Evolutionary conservation across 2,888 invertebrate genomes (phyloP).

Genomic region (Megamerina dolium): DNA sequence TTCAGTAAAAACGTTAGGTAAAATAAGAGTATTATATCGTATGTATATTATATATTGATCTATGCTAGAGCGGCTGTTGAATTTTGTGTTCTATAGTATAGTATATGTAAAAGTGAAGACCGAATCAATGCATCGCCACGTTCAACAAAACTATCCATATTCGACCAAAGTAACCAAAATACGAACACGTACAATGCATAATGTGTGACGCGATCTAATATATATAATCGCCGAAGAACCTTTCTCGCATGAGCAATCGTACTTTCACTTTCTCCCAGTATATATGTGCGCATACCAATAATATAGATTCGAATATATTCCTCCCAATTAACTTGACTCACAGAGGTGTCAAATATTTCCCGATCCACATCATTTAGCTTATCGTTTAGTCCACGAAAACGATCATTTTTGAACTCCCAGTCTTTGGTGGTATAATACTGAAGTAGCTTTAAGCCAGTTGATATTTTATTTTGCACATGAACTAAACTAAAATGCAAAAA

Average conservation of each 20-base stretch:
- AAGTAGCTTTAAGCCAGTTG: conserved; percentile 57
- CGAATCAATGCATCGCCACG: conserved; percentile 34
- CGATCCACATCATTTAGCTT: conserved; percentile 54
- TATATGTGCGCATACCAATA: conserved; percentile 75
- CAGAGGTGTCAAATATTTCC: conserved; percentile 57
- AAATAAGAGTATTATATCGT: too few species aligned
- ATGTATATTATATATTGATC: too few species aligned
- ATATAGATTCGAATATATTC: conserved; percentile 66
- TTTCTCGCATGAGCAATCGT: conserved; percentile 65
- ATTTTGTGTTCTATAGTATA: too few species aligned
- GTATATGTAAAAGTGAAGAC: conserved; percentile 26
- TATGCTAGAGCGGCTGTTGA: too few species aligned
- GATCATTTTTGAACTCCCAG: conserved; percentile 70
- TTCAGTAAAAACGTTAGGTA: too few species aligned
- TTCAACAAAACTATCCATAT: conserved; percentile 39
- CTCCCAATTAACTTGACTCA: conserved; percentile 56
- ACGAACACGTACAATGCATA: conserved; percentile 32
- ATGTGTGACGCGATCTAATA: conserved; percentile 50
- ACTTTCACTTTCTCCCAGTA: conserved; percentile 74
- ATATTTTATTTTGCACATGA: conserved; percentile 55
- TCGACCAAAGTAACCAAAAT: conserved; percentile 44
- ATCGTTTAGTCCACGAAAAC: conserved; percentile 53
- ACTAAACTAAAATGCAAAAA: conserved; percentile 52
- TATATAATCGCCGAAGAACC: conserved; percentile 48
- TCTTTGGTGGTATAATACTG: conserved; percentile 72